Conservation (phyloP, 2,888 invertebrate species). For the Acronicta aceris region DNA sequence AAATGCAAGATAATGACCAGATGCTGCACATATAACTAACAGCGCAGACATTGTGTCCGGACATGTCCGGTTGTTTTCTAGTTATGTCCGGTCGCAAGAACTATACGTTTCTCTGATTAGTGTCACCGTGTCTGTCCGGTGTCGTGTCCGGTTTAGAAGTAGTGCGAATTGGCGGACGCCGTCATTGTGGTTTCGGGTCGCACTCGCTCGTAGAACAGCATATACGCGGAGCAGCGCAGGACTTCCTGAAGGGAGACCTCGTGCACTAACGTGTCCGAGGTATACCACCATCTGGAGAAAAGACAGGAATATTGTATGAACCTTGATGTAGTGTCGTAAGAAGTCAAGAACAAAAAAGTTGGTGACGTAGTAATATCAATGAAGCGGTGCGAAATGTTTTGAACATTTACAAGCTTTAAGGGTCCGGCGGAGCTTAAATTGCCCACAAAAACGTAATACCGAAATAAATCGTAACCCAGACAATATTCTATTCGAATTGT, state of each 20-base stretch:
- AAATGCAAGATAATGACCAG: neutral
- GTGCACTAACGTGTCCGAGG: constrained; percentile 95
- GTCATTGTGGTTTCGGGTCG: constrained; percentile 46
- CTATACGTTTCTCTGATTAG: neutral
- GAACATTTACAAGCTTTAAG: too few species aligned
- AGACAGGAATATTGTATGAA: neutral
- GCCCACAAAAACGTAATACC: too few species aligned
- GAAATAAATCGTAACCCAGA: too few species aligned
- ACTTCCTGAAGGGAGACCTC: constrained; percentile 95
- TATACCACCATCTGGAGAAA: constrained; percentile 93
- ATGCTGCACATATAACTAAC: neutral
- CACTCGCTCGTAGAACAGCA: constrained; percentile 96
- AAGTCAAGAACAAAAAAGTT: too few species aligned
- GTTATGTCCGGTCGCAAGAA: neutral
- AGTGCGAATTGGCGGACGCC: constrained; percentile 57
- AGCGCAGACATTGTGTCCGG: too few species aligned
- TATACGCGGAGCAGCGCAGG: constrained; percentile 95
- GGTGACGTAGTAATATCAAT: too few species aligned
- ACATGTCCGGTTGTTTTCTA: neutral
- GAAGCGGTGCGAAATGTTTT: too few species aligned
- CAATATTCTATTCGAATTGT: too few species aligned
- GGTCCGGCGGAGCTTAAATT: too few species aligned
- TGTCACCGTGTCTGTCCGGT: neutral
- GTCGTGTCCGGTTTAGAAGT: constrained; percentile 55
- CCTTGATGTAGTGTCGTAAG: too few species aligned